Evolutionary conservation across 2,113 vertebrate species (phyloP).

Genomic region (Epinephelus lanceolatus): DNA sequence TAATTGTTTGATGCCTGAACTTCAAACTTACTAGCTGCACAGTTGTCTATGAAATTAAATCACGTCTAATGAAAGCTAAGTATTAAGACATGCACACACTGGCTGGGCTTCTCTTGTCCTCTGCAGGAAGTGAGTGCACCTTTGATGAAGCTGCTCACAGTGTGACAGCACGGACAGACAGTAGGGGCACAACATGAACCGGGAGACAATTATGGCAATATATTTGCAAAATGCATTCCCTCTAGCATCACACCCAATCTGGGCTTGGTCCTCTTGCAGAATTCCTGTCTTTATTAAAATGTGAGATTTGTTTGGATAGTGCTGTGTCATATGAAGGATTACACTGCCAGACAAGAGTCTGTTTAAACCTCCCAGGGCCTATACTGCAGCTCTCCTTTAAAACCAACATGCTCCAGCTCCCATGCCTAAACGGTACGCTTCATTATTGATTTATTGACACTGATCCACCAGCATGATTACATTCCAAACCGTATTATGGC

Average conservation of each 20-base stretch:
- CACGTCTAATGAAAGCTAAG: neutral
- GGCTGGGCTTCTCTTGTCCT: neutral
- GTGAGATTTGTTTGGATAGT: constrained; percentile 67
- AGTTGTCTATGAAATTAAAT: neutral
- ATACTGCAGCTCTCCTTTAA: constrained; percentile 42
- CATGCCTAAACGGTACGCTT: constrained; percentile 28
- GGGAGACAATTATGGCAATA: neutral
- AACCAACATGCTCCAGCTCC: constrained; percentile 35
- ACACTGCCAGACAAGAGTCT: constrained; percentile 53
- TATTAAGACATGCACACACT: neutral
- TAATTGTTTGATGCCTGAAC: neutral
- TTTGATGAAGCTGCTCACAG: neutral
- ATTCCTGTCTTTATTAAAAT: constrained; percentile 79
- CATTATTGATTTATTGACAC: constrained; percentile 71
- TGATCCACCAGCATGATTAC: constrained; percentile 66
- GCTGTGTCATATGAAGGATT: constrained; percentile 66
- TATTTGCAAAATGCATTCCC: constrained; percentile 26
- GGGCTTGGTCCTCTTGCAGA: constrained; percentile 23
- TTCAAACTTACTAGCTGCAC: neutral
- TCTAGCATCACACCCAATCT: constrained; percentile 35
- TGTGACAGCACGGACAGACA: neutral
- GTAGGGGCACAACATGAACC: neutral
- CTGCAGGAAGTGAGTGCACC: neutral
- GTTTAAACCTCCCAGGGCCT: constrained; percentile 36
- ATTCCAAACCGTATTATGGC: constrained; percentile 65